phyloP scores from a whole-genome alignment of 1,140 invertebrate species.

The Drosophila saltans region DNA sequence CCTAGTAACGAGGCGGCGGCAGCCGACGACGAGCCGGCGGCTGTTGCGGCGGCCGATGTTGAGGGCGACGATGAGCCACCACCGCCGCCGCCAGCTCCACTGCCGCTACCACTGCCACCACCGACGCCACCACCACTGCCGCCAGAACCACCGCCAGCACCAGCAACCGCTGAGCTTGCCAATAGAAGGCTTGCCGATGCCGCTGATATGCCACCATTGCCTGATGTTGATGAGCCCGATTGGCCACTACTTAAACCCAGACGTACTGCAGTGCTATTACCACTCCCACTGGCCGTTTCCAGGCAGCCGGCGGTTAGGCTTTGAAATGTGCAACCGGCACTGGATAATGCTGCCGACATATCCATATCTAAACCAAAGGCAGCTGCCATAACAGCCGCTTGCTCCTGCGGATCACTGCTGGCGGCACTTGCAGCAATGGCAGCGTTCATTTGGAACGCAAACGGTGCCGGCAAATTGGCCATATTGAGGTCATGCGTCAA shows the following conservation, averaged over 20 bases:
- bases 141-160: constrained; percentile 25
- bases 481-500: constrained; percentile 84
- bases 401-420: constrained; percentile 84
- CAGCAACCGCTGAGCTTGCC: constrained; percentile 19
- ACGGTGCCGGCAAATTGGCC: constrained; percentile 69
- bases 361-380: constrained; percentile 78
- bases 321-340: constrained; percentile 75
- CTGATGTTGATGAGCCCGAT: constrained; percentile 22
- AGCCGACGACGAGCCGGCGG: constrained; percentile 81
- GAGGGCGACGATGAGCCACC: constrained; percentile 69
- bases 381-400: constrained; percentile 79
- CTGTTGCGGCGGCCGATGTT: constrained; percentile 75
- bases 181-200: constrained; percentile 9
- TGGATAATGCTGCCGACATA: constrained; percentile 80
- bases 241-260: constrained; percentile 21
- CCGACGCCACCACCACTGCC: constrained; percentile 37
- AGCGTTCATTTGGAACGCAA: constrained; percentile 84
- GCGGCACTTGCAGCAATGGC: constrained; percentile 79
- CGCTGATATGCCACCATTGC: constrained; percentile 30
- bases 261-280: neutral
- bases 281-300: constrained; percentile 34
- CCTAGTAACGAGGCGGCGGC: constrained; percentile 72
- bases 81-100: constrained; percentile 28
- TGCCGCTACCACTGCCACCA: constrained; percentile 23
- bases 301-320: constrained; percentile 60